Base-by-base conservation (phyloP, 2,888 invertebrate species). In the Melikaiella ostensackeni region DNA sequence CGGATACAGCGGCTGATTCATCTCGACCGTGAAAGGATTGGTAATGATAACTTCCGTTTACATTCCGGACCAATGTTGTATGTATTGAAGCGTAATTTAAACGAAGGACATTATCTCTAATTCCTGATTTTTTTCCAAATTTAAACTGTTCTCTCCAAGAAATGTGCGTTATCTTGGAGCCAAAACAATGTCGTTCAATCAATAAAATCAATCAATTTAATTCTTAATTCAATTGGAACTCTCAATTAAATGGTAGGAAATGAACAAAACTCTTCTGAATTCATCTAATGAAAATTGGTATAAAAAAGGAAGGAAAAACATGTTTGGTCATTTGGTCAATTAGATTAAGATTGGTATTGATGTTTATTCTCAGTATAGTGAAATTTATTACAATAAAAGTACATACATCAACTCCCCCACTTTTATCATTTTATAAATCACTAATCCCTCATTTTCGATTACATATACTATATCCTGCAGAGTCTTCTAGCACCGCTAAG, bases 1-100 rank as follows among this genome's bases (percentile, higher is more conserved):
- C 46, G 2, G 46, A 70, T 46, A 50, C 46, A 30, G 30, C n/a
- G 8, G 30, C 50, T 50, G 70, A 70, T 70, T 70, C 70, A 46
- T 70, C 16, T 70, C 46, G 27, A 70, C 27, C 70, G 46, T 70
- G 42, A 70, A 70, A 70, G 50, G 30, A 70, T 70, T 70, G 46
- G 8, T 19, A 30, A 30, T 46, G 50, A 64, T 64, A 21, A 24
- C 38, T 66, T 42, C 27, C 46, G 7, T 50, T 30, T 70, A 59
- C 27, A 59, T 59, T 27, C 24, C 16, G 6, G 13, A 27, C 5
- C 59, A 59, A 59, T 59, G 24, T 27, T 59, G 13, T 59, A 42
- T 42, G 59, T 59, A 59, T 27, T 27, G 59, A 59, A 24, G 59
- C 59, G 27, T 59, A 59, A 24, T 59, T 24, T 16, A 27, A 24